Evolutionary conservation across 2,888 invertebrate species (phyloP).

Genomic region (Cheilosia grossa): DNA sequence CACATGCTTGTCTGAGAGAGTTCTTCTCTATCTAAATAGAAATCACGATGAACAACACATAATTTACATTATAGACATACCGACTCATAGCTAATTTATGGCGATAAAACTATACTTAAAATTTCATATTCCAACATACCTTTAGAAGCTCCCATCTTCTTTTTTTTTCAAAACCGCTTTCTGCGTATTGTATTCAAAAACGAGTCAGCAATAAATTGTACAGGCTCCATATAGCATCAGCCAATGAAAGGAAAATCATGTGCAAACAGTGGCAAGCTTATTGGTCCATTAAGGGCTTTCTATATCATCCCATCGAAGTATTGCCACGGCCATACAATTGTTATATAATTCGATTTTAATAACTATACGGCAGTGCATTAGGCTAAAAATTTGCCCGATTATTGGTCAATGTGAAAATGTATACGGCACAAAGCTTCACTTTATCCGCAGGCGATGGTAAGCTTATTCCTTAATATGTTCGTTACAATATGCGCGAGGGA

Average conservation of each 20-base stretch:
- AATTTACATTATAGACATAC: too few species aligned
- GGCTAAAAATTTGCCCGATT: conserved; percentile 15
- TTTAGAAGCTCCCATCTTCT: background rate
- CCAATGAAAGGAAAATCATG: conserved; percentile 43
- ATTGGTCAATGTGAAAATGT: conserved; percentile 62
- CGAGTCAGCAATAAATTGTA: too few species aligned
- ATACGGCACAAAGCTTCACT: conserved; percentile 29
- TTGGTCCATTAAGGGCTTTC: conserved; percentile 28
- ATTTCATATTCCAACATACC: too few species aligned
- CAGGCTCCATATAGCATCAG: background rate
- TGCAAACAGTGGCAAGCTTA: conserved; percentile 44
- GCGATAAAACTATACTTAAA: too few species aligned
- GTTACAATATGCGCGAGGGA: conserved; percentile 32
- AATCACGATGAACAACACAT: too few species aligned
- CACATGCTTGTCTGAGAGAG: too few species aligned
- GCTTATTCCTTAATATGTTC: conserved; percentile 30
- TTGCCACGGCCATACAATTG: conserved; percentile 3
- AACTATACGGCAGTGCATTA: conserved; percentile 39
- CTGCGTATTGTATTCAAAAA: too few species aligned
- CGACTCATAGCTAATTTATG: too few species aligned
- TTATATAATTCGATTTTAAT: background rate
- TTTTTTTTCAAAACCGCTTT: background rate
- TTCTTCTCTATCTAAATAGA: too few species aligned
- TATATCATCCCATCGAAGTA: conserved; percentile 3
- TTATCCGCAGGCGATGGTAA: conserved; percentile 42